phyloP scores from a whole-genome alignment of 2,888 invertebrate species.

The Emmelina monodactyla region DNA sequence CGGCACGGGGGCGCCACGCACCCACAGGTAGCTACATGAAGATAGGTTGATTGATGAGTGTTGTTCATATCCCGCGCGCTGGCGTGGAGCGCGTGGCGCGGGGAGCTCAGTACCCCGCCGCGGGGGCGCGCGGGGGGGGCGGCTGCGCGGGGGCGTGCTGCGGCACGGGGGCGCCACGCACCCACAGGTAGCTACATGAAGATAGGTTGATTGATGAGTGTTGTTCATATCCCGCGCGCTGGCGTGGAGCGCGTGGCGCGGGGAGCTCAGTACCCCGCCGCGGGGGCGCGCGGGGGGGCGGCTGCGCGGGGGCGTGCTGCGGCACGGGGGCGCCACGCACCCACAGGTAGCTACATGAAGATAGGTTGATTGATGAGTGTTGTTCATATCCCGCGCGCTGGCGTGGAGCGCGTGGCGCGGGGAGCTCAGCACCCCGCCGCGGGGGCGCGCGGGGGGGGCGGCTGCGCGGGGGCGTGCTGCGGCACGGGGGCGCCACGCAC shows the following conservation, averaged over 20 bases:
- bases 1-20: slow-evolving; percentile 88
- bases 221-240: slow-evolving; percentile 95
- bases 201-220: too few relatives aligned
- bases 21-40: slow-evolving; percentile 72
- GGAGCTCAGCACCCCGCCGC: slow-evolving; percentile 81
- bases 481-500: slow-evolving; percentile 87
- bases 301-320: slow-evolving; percentile 75
- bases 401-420: slow-evolving; percentile 93
- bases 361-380: too few relatives aligned
- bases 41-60: too few relatives aligned
- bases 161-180: slow-evolving; percentile 88
- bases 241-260: slow-evolving; percentile 93
- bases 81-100: slow-evolving; percentile 93
- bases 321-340: slow-evolving; percentile 87
- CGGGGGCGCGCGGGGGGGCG: slow-evolving; percentile 81
- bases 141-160: slow-evolving; percentile 77
- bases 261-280: slow-evolving; percentile 81
- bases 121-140: slow-evolving; percentile 80
- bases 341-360: too few relatives aligned
- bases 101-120: slow-evolving; percentile 81
- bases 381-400: slow-evolving; percentile 92
- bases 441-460: slow-evolving; percentile 81
- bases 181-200: slow-evolving; percentile 72
- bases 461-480: slow-evolving; percentile 75
- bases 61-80: slow-evolving; percentile 95